Base-by-base conservation (phyloP, 64 coral and sea anemone species). In the Hydrozoanthus tunicans region DNA sequence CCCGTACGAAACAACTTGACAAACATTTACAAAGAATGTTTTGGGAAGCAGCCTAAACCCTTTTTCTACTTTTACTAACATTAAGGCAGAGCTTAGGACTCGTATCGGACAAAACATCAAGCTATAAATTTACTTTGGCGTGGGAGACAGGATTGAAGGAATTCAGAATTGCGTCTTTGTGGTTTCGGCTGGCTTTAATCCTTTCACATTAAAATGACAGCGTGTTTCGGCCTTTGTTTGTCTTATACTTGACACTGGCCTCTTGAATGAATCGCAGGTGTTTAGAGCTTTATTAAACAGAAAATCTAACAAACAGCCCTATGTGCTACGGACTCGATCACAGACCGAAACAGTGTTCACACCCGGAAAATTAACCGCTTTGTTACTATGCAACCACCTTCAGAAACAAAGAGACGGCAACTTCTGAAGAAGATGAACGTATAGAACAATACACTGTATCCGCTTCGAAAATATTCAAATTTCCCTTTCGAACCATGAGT, bases 261-360 rank as follows among this genome's bases (percentile, higher is more conserved):
- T 69, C 14, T 69, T 69, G 6, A 20, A 69, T 6, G n/a, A 69
- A 17, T 69, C 15, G 15, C 66, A 69, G 15, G 15, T 69, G 27
- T 67, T 70, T 51, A 80, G 61, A 74, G 73, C 6, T 75, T 59
- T 79, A 88, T 73, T 73, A 91, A 86, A 83, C 80, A 82, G 89
- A 82, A 56, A 43, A 43, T 43, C 0, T 43, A 43, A 43, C 32
- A 43, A 43, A 43, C 32, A 43, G 32, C 32, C 2, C 32, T 43
- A 2, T 43, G 32, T 43, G 32, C 32, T 43, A 43, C 32, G 32
- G 32, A 43, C 32, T 43, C 32, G 32, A 43, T 43, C 32, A 43
- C 32, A 43, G 32, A 43, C 32, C 32, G 32, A 43, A 43, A 43
- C 32, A 43, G 32, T 43, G 32, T 43, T 43, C 32, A 43, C 32